phyloP scores from a whole-genome alignment of 2,113 vertebrate genomes.

The Onychostruthus taczanowskii region DNA sequence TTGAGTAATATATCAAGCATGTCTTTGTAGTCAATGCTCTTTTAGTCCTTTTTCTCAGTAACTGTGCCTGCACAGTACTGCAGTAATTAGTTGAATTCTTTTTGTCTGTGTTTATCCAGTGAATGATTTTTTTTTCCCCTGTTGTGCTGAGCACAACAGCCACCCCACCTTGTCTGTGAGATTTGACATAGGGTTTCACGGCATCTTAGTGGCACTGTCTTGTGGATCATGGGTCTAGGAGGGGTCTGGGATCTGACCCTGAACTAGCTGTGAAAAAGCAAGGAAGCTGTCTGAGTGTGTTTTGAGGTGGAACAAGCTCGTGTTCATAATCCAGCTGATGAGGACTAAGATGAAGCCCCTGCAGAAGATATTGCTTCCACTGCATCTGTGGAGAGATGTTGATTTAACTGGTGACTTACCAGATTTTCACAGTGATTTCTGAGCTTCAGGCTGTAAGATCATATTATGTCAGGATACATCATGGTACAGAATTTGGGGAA shows the following conservation, averaged over 20 bases:
- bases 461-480: not conserved
- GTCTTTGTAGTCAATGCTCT: not conserved
- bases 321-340: not conserved
- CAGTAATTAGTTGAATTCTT: not conserved
- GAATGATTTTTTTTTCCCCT: not conserved
- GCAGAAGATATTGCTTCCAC: not conserved
- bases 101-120: not conserved
- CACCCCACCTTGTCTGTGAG: not conserved
- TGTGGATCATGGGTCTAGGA: not conserved
- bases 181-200: not conserved
- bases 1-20: not conserved
- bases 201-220: not conserved
- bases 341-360: not conserved
- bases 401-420: not conserved
- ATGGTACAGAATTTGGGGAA: not conserved
- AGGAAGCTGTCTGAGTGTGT: not conserved
- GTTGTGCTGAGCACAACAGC: not conserved
- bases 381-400: not conserved
- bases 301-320: not conserved
- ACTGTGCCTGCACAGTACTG: not conserved
- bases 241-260: not conserved
- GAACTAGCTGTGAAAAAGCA: not conserved
- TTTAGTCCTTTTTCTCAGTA: not conserved
- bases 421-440: not conserved
- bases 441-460: not conserved